Evolutionary conservation across 1,140 invertebrate genomes (phyloP).

Genomic region (Trichogramma pretiosum): DNA sequence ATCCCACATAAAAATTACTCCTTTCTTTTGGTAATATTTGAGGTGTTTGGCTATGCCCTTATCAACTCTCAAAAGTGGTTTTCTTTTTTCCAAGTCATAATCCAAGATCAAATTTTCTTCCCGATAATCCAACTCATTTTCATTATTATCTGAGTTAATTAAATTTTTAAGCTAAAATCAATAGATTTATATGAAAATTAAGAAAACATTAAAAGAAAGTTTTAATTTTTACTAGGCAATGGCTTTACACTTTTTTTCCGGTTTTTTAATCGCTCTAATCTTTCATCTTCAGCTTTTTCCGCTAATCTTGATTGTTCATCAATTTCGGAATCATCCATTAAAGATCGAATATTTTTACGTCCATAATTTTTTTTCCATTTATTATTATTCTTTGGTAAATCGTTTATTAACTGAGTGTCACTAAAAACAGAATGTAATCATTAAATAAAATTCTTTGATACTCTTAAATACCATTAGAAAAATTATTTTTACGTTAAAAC

Average conservation of each 20-base stretch:
- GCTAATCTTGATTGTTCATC: constrained; percentile 72
- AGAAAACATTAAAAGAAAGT: not conserved
- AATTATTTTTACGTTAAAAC: not conserved
- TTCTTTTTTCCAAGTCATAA: constrained; percentile 70
- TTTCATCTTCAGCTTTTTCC: constrained; percentile 76
- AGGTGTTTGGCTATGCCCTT: constrained; percentile 68
- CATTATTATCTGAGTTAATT: not conserved
- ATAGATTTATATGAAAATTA: not conserved
- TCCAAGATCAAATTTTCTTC: constrained; percentile 69
- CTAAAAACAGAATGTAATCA: not conserved
- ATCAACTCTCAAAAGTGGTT: constrained; percentile 71
- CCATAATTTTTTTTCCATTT: constrained; percentile 29
- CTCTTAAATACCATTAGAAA: not conserved
- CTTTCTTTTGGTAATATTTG: constrained; percentile 83
- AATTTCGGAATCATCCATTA: constrained; percentile 68
- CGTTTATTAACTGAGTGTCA: not conserved
- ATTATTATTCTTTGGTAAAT: constrained; percentile 17
- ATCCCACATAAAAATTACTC: constrained; percentile 95
- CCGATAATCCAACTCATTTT: too few species aligned
- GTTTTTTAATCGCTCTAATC: constrained; percentile 73
- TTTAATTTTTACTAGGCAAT: not conserved
- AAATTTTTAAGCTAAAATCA: not conserved
- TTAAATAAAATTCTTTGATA: constrained; percentile 8
- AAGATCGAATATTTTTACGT: constrained; percentile 71
- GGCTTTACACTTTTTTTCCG: constrained; percentile 61